phyloP scores from a whole-genome alignment of 2,888 invertebrate genomes.

The Microctonus aethiopoides region DNA sequence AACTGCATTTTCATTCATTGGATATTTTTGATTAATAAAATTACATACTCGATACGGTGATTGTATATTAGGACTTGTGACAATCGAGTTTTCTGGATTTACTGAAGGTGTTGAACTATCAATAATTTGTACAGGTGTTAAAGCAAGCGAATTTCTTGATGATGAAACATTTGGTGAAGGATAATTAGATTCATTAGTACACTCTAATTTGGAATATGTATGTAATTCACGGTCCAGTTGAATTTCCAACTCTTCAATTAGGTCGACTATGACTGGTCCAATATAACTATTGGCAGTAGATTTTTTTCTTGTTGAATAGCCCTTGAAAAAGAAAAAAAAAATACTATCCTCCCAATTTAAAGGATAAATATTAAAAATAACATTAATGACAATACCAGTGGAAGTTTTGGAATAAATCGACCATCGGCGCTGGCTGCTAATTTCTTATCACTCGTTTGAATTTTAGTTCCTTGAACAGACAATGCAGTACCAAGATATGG shows the following conservation, averaged over 20 bases:
- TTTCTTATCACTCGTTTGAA: conserved; percentile 67
- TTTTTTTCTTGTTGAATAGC: conserved; percentile 56
- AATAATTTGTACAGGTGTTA: conserved; percentile 18
- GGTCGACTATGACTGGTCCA: conserved; percentile 77
- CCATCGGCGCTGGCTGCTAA: conserved; percentile 62
- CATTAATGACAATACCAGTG: conserved; percentile 46
- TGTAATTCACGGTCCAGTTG: conserved; percentile 62
- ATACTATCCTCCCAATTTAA: conserved; percentile 38
- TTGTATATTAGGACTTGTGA: not conserved
- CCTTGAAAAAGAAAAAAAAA: no score
- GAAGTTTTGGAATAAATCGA: conserved; percentile 60
- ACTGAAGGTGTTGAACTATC: conserved; percentile 9
- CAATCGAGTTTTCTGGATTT: conserved; percentile 5
- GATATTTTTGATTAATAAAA: not conserved
- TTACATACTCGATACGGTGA: conserved; percentile 27
- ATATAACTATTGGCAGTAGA: conserved; percentile 66
- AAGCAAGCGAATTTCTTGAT: conserved; percentile 34
- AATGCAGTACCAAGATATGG: conserved; percentile 83
- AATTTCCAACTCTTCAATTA: conserved; percentile 76
- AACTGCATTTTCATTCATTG: not conserved
- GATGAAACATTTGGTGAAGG: conserved; percentile 40
- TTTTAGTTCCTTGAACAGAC: conserved; percentile 75
- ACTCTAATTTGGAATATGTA: conserved; percentile 55
- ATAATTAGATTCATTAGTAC: conserved; percentile 37
- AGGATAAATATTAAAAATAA: conserved; percentile 28